Evolutionary conservation across 2,113 vertebrate species (phyloP), one percentile per base, ranked within the genome.

Genomic region (Indicator indicator): DNA sequence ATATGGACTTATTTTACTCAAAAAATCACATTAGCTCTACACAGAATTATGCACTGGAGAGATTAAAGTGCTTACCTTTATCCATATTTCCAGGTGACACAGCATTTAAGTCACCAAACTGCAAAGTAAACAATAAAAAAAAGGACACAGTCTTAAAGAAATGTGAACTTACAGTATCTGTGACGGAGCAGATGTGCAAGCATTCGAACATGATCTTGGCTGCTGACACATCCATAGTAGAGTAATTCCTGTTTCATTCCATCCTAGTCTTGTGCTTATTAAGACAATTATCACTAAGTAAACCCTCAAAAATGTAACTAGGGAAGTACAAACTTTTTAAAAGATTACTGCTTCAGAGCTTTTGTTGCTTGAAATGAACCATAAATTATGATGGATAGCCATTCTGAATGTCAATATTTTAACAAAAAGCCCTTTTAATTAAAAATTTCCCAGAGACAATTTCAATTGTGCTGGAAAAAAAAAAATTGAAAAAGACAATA

Each of bases 101-200:
- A 93, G 97, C 98, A 97, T 98, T 98, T 97, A 98, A 94, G 97
- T 98, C 98, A 86, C 98, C 98, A 98, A 98, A 98, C 98, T 98
- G 98, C 67, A 97, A 97, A 97, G 97, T 33, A 97, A 94, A 96
- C 52, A 95, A 89, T 58, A 44, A 82, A 95, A 81, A 90, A 27
- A 30, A 59, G 28, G 85, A 70, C 63, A 91, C 60, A 86, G 69
- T 88, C 79, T 91, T 86, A 96, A 80, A 87, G 54, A 90, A 88
- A 59, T 56, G 33, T 2, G 30, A 74, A 73, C 8, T 71, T 69
- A 46, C 7, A 50, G 15, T 32, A 68, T 21, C 46, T 74, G 3
- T 71, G 48, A 72, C 30, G 33, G 26, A 84, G 81, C 30, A 74
- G 32, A 59, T 20, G 20, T 59, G 16, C 14, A 64, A 71, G 24